Percentiles rank a stretch among this genome's conserved stretches.
phyloP scores from a whole-genome alignment of 2,888 invertebrate species.

The Nomada lathburiana region DNA sequence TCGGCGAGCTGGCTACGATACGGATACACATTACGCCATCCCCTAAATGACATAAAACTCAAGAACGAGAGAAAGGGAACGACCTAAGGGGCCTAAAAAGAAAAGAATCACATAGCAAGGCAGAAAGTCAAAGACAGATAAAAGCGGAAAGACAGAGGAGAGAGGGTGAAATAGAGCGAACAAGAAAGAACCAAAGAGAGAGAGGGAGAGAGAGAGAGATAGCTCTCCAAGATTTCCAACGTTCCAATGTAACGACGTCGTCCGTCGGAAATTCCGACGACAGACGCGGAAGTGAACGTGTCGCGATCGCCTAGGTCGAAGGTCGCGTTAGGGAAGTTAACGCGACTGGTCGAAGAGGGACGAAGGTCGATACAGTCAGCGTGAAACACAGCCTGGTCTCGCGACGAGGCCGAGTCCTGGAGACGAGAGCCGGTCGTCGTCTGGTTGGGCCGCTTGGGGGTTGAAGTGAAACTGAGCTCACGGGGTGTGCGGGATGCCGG shows the following conservation, averaged over 20 bases:
- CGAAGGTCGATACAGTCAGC: slow-evolving; percentile 56
- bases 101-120: too few species aligned
- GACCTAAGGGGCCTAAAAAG: too few species aligned
- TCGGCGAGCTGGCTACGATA: slow-evolving; percentile 4
- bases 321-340: slow-evolving; percentile 48
- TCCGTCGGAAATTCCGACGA: slow-evolving; percentile 1
- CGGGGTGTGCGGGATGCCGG: slow-evolving; percentile 78
- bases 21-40: slow-evolving; percentile 9
- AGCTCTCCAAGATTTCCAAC: neutral
- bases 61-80: neutral
- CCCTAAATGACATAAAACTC: neutral
- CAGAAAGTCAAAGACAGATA: too few species aligned
- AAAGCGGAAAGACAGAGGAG: too few species aligned
- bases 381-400: slow-evolving; percentile 41
- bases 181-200: neutral
- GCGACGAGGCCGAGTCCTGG: slow-evolving; percentile 44
- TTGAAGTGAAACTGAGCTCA: slow-evolving; percentile 77
- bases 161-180: neutral
- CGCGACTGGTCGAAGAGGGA: slow-evolving; percentile 23
- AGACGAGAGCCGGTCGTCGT: slow-evolving; percentile 65
- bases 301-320: slow-evolving; percentile 52
- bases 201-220: neutral
- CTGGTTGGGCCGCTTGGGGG: slow-evolving; percentile 73
- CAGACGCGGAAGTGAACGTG: slow-evolving; percentile 3
- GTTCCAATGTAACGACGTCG: neutral